Evolutionary conservation across 1,140 invertebrate genomes (phyloP).

Genomic region (Platyscapa corneri): DNA sequence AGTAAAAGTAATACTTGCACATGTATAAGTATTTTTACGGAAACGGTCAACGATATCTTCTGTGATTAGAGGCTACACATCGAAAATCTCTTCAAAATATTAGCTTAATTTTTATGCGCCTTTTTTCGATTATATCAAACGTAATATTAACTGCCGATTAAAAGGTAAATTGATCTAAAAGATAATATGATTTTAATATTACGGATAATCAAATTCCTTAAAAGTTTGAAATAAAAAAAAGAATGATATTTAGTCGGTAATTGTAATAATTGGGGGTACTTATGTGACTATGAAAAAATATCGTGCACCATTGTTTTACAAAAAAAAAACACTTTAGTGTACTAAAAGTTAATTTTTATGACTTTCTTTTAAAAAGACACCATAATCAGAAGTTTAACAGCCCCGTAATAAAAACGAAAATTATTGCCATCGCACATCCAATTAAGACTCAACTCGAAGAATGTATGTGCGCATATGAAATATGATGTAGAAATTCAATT

Average conservation of each 20-base stretch:
- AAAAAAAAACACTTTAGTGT: too few species aligned
- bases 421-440: slow-evolving; percentile 4
- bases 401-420: slow-evolving; percentile 2
- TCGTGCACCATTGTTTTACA: not conserved
- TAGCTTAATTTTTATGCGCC: not conserved
- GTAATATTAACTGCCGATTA: too few species aligned
- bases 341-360: not conserved
- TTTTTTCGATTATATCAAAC: too few species aligned
- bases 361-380: not conserved
- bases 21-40: not conserved
- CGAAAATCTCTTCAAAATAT: not conserved
- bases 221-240: too few species aligned
- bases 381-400: not conserved
- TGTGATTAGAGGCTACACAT: not conserved
- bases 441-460: not conserved
- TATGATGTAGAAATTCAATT: not conserved
- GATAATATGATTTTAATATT: too few species aligned
- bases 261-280: not conserved
- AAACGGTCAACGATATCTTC: not conserved
- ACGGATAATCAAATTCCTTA: too few species aligned
- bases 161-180: too few species aligned
- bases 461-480: not conserved
- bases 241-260: not conserved
- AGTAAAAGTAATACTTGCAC: not conserved
- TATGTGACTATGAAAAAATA: not conserved